A percentile compares a stretch with the other conserved stretches of the same genome.
These are phyloP conservation scores for Ypsolopha sequella DNA, from an alignment of 2,888 invertebrate species.

Conservation along the genomic window DNA sequence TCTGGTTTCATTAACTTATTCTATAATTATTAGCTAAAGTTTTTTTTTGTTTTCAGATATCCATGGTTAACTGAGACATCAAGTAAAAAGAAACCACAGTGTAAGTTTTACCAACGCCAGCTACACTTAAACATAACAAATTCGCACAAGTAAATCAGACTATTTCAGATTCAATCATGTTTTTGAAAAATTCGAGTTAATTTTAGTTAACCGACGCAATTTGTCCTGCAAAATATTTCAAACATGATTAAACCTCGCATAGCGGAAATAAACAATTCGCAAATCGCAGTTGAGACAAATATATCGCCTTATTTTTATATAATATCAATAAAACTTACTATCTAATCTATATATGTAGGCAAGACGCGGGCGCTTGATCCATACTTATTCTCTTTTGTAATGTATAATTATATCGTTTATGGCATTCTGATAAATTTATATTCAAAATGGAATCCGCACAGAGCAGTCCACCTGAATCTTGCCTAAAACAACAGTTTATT, in stretches of 20 bases:
- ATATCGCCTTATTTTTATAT: conserved; percentile 55
- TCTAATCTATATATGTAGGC: conserved; percentile 17
- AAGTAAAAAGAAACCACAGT: background rate
- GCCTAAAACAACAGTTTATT: conserved; percentile 30
- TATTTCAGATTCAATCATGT: background rate
- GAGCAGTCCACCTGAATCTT: conserved; percentile 17
- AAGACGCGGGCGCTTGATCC: conserved; percentile 1
- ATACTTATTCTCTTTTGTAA: background rate
- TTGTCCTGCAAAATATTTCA: background rate
- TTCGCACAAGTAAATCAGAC: conserved; percentile 1
- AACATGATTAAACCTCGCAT: conserved; percentile 2
- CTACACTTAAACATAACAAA: background rate
- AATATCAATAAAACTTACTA: conserved; percentile 50
- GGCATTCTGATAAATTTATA: background rate
- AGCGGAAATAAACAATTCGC: background rate
- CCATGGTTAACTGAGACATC: background rate
- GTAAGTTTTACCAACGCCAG: conserved; percentile 1
- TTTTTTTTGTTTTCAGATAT: background rate
- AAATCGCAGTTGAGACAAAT: conserved; percentile 17
- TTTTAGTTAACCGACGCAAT: background rate
- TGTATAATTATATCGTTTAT: conserved; percentile 4
- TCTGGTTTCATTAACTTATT: conserved; percentile 5
- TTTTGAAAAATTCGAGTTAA: background rate
- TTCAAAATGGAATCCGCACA: no score
- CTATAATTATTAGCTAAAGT: conserved; percentile 1